phyloP scores from a whole-genome alignment of 2,113 vertebrate genomes.

The Phrynosoma platyrhinos region DNA sequence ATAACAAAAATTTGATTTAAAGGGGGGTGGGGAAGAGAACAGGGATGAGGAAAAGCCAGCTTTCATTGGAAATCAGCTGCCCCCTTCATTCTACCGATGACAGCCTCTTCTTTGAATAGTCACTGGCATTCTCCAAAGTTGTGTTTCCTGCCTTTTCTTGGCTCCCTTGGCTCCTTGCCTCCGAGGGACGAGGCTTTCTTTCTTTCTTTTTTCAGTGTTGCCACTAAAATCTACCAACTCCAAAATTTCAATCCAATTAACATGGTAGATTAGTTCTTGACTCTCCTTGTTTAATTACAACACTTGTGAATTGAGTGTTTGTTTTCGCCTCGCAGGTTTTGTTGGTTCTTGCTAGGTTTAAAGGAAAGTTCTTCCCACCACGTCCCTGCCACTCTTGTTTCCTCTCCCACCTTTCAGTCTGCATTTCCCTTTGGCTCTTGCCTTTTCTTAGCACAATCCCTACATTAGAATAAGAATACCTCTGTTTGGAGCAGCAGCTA shows the following conservation, averaged over 20 bases:
- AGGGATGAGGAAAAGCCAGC: slow-evolving; percentile 4
- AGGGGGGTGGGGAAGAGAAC: slow-evolving; percentile 6
- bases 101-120: slow-evolving; percentile 55
- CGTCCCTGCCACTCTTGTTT: not conserved
- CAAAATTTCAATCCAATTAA: slow-evolving; percentile 78
- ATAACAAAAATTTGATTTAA: slow-evolving; percentile 49
- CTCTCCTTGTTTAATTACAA: slow-evolving; percentile 59
- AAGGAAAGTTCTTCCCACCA: slow-evolving; percentile 35
- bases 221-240: slow-evolving; percentile 76
- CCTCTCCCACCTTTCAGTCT: not conserved
- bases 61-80: slow-evolving; percentile 52
- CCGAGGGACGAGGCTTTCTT: slow-evolving; percentile 66
- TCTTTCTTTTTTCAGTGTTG: slow-evolving; percentile 74
- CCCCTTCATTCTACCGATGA: slow-evolving; percentile 57
- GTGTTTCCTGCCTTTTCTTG: slow-evolving; percentile 69
- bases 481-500: slow-evolving; percentile 40
- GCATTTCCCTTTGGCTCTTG: slow-evolving; percentile 30
- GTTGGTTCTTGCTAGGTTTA: slow-evolving; percentile 44
- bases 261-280: slow-evolving; percentile 81
- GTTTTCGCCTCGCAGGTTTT: slow-evolving; percentile 45
- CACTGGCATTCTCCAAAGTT: slow-evolving; percentile 41
- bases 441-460: slow-evolving; percentile 32
- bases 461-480: slow-evolving; percentile 39
- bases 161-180: slow-evolving; percentile 62
- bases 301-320: slow-evolving; percentile 65